Base-by-base conservation (phyloP, 2,888 invertebrate species). In the Rhodophaea formosa region DNA sequence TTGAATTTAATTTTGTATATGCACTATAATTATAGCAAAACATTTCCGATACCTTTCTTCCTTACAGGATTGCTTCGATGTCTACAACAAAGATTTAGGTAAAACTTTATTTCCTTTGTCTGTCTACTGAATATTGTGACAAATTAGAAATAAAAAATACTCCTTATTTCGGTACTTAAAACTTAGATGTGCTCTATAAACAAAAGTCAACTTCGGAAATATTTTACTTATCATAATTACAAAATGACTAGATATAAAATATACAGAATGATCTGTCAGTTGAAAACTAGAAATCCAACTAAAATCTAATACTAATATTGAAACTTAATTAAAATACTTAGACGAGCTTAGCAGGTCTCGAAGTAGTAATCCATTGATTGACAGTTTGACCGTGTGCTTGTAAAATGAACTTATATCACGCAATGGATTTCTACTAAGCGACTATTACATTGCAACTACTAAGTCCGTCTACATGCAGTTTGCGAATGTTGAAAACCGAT, bases 401-500 rank as follows among this genome's bases (percentile, higher is more conserved):
- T 23, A 23, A 23, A 5, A 23, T 5, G 5, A 23, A 5, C 5
- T 23, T 23, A 23, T 5, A 23, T 23, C 2, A 23, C 23, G 23
- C 23, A 23, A 5, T 23, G 23, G 23, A 23, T 23, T 23, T 23
- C 23, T 23, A 23, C 23, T 23, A 23, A 23, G 5, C 23, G 2
- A 23, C 23, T 23, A 23, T 23, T 23, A n/a, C n/a, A n/a, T 23
- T 23, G 5, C 23, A 23, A 5, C 23, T 23, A 23, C 23, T 23
- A 23, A 3, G 23, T 23, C 23, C 23, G 5, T 23, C 23, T 23
- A 23, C 2, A 23, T 30, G 7, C 49, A 32, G 12, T 30, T 49
- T 8, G 30, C 5, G 14, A 52, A 53, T 55, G 45, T 43, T 54
- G 15, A 49, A 49, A 32, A 44, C 15, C 39, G 39, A 12, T 3